Evolutionary conservation across 1,140 invertebrate genomes (phyloP), one percentile per base, ranked within the genome.

Genomic region (Agrypnia vestita): DNA sequence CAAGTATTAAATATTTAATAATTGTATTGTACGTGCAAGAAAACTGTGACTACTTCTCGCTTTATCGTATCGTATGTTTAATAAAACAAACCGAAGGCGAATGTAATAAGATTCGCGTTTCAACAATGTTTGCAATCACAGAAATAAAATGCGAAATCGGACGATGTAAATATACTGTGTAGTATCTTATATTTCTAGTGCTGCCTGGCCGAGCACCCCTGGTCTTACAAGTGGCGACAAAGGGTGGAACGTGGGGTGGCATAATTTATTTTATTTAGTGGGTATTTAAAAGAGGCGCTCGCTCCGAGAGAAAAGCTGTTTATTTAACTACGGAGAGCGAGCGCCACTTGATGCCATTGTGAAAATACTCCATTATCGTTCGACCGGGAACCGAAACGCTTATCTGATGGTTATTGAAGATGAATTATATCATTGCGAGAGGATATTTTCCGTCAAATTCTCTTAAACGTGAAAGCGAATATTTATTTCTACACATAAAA

Each of bases 181-280:
- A 35, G n/a, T 35, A 35, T 35, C 25, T 35, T 35, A 35, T 47
- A 15, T 43, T 67, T 67, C n/a, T n/a, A 17, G 10, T 47, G 35
- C 35, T 17, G 17, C 12, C 13, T 13, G 21, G 67, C 49, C 49
- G 67, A 25, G 67, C 35, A 25, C 47, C 46, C 46, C 67, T 71
- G 67, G 47, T 19, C 46, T n/a, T 11, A 35, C 59, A 25, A 62
- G 12, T 53, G 47, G 17, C 43, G 75, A 67, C 56, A 62, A 47
- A 74, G 35, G 72, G 56, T 49, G 77, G 78, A 74, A 78, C 81
- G 81, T 80, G 75, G 79, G 75, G 78, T 74, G 74, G 81, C 81
- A 82, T 82, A 82, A 82, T 82, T 80, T 82, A 82, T 78, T 82
- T 82, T 82, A 82, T 82, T 82, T 82, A 82, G 81, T 73, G 78